Evolutionary conservation across 2,888 invertebrate species (phyloP), one percentile per base, ranked within the genome.

Genomic region (Eupithecia abbreviata): DNA sequence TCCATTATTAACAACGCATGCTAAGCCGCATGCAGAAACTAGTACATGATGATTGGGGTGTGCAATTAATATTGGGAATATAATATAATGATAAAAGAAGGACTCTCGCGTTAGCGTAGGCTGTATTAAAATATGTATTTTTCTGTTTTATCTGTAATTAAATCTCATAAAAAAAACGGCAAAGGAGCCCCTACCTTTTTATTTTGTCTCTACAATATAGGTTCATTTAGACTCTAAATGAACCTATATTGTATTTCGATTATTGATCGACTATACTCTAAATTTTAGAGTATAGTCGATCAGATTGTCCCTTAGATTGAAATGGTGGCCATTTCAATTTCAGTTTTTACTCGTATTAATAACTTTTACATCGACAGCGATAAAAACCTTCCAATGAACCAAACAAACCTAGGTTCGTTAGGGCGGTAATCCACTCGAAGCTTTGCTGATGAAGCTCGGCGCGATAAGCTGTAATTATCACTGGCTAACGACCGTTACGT

Each of bases 401-500:
- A 45, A 68, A 10, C 68, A 9, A 68, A n/a, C 12, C 69, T 47
- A 18, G 69, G 69, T 69, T 69, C 47, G 69, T 69, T 69, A 69
- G 69, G 47, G 30, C 47, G 12, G 58, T 58, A 66, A 73, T 66
- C 49, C 66, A 73, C 49, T 72, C 47, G 13, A 68, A 55, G 73
- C 73, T 55, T 76, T 66, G 75, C 67, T 67, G 75, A 75, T 75
- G 75, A 71, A 67, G 55, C 73, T 73, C 15, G 41, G 12, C 3
- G 55, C 75, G 71, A 75, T 71, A 71, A 75, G 72, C 58, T 47
- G 68, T 58, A 66, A 69, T 75, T 75, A 72, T 75, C 68, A 68
- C 68, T 68, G 68, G 41, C 72, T 68, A 75, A 68, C 71, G 75
- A 75, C 66, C 71, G 67, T 71, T 71, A 71, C 75, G 71, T 71